These are phyloP conservation scores for Drosophila birchii DNA, from an alignment of 2,888 invertebrate genomes.

Conservation along the genomic window DNA sequence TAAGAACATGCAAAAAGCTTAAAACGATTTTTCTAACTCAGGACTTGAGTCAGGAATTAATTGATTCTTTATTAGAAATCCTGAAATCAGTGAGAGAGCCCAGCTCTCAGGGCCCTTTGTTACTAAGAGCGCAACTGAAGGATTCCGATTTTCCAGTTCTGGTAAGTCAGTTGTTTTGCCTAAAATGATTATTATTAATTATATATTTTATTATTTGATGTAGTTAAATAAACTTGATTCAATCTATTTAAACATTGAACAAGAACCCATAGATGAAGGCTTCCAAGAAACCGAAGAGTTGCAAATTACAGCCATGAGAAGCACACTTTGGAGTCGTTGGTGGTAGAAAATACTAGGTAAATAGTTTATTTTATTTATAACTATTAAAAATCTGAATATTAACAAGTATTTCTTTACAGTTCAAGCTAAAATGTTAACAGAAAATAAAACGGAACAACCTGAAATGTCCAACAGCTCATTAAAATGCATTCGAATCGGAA, in stretches of 20 bases:
- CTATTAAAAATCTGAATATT: not conserved
- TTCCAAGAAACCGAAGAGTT: not conserved
- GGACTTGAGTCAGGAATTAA: not conserved
- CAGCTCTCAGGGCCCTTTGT: not conserved
- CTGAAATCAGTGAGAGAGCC: not conserved
- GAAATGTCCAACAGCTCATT: conserved; percentile 46
- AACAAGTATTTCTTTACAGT: not conserved
- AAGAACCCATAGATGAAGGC: conserved; percentile 3
- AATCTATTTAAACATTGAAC: not conserved
- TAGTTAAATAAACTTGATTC: not conserved
- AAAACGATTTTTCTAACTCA: not conserved
- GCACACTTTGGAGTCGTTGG: not conserved
- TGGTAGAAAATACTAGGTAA: not conserved
- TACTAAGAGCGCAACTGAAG: not conserved
- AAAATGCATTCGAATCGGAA: conserved; percentile 62
- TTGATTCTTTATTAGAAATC: not conserved
- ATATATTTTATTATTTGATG: not conserved
- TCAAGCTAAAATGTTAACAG: not conserved
- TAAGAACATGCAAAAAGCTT: not conserved
- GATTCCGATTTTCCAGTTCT: not conserved
- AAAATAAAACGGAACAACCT: conserved; percentile 6
- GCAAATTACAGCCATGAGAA: not conserved
- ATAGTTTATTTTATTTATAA: not conserved
- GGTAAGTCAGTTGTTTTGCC: not conserved
- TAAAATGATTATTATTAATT: not conserved